Evolutionary conservation across 30 jellyfish, hydroid and myxozoan genomes (phyloP).

Genomic region (Mastigias papua): DNA sequence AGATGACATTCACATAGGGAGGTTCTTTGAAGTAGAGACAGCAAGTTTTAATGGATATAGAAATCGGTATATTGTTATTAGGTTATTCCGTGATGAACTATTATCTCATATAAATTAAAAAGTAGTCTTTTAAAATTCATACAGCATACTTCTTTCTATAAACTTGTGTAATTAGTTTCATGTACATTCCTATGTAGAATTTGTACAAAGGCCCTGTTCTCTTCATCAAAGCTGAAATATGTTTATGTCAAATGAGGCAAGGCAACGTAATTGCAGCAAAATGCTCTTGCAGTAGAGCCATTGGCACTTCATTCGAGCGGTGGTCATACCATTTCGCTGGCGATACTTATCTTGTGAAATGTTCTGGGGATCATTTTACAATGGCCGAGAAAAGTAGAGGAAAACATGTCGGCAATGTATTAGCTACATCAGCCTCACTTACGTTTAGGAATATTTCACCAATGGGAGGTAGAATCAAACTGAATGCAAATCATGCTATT

Average conservation of each 20-base stretch:
- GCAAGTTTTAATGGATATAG: too few species aligned
- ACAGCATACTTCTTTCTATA: too few species aligned
- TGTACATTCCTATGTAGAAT: neutral
- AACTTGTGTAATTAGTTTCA: neutral
- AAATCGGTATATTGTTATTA: too few species aligned
- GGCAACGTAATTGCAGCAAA: neutral
- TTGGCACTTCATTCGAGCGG: conserved; percentile 38
- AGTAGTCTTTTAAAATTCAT: too few species aligned
- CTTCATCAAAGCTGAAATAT: conserved; percentile 19
- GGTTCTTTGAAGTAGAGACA: too few species aligned
- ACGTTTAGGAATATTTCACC: conserved; percentile 16
- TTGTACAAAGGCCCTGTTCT: conserved; percentile 49
- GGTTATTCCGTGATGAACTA: too few species aligned
- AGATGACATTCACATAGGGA: too few species aligned
- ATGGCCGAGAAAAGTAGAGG: conserved; percentile 43
- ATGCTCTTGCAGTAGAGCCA: neutral
- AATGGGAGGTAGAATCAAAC: neutral
- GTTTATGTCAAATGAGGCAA: neutral
- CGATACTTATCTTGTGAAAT: neutral
- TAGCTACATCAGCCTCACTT: conserved; percentile 25
- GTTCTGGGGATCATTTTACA: conserved; percentile 49
- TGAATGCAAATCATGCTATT: conserved; percentile 21
- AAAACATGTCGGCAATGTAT: conserved; percentile 18
- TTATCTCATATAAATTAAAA: too few species aligned
- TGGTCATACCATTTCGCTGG: conserved; percentile 34